These are phyloP conservation scores for Numenius phaeopus DNA, from an alignment of 2,797 vertebrate genomes.

Conservation along the genomic window DNA sequence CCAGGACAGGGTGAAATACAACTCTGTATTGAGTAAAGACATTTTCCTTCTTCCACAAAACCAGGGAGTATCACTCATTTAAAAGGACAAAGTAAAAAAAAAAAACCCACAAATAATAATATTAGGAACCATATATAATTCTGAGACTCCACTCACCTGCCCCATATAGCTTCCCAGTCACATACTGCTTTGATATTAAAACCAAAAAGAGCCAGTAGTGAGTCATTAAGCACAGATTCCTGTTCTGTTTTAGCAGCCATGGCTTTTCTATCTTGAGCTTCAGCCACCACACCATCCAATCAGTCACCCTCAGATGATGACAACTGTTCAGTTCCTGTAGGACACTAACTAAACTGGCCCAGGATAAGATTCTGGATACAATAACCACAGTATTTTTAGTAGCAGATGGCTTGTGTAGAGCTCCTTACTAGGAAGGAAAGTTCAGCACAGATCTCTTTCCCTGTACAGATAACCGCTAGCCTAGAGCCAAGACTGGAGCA, in stretches of 20 bases:
- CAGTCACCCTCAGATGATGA: background rate
- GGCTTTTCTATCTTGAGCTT: slow-evolving; percentile 46
- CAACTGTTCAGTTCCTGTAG: slow-evolving; percentile 25
- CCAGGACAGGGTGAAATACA: background rate
- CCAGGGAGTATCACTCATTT: background rate
- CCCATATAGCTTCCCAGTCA: background rate
- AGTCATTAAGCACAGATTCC: background rate
- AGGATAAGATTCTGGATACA: slow-evolving; percentile 31
- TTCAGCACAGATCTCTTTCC: background rate
- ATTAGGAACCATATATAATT: background rate
- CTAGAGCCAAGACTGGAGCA: background rate
- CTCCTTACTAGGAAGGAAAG: slow-evolving; percentile 27
- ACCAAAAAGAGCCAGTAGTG: background rate
- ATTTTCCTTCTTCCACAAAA: background rate
- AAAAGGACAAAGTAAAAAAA: background rate
- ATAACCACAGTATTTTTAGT: slow-evolving; percentile 49
- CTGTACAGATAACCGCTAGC: background rate
- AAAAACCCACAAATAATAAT: background rate
- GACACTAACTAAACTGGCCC: background rate
- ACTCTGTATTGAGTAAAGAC: background rate
- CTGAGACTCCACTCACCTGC: background rate
- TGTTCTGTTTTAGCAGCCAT: slow-evolving; percentile 26
- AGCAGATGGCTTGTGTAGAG: background rate
- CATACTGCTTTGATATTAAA: background rate
- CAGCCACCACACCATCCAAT: background rate